Percentiles rank a stretch among this genome's conserved stretches.
Conservation (phyloP, 2,113 vertebrate species). For the Hystrix cristata region DNA sequence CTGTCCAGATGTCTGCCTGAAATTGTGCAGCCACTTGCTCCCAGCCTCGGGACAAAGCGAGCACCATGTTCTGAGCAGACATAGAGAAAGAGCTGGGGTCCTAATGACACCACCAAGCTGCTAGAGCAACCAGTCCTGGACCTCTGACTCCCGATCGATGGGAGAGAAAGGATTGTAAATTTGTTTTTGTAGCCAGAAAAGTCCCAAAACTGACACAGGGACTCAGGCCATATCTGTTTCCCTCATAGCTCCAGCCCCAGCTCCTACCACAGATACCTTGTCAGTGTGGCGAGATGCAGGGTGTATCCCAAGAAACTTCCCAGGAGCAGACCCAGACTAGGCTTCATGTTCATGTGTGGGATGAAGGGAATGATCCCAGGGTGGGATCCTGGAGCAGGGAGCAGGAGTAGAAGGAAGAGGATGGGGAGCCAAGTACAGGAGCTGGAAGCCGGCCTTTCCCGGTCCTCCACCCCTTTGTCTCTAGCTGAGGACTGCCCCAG, state of each 20-base stretch:
- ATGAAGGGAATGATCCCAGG: neutral
- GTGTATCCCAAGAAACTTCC: neutral
- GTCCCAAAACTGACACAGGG: neutral
- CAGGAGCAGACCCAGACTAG: too few species aligned
- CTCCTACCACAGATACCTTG: rapidly evolving
- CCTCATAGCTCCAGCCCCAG: rapidly evolving
- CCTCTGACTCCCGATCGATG: neutral
- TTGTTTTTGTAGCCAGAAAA: neutral
- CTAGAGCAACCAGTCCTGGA: neutral
- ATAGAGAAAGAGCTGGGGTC: neutral
- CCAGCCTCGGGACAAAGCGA: neutral
- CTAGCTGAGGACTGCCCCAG: neutral
- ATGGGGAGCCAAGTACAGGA: neutral
- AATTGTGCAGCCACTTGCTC: neutral
- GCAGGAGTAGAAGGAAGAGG: neutral
- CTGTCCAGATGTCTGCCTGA: neutral
- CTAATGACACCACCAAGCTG: too few species aligned
- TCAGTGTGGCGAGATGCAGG: rapidly evolving
- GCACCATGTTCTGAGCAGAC: neutral
- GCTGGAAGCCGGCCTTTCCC: neutral
- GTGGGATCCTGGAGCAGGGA: neutral
- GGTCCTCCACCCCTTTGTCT: neutral
- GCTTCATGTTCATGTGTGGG: neutral
- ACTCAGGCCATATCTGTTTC: neutral
- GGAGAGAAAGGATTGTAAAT: neutral